These are phyloP conservation scores for Drosophila kanapiae DNA, from an alignment of 1,140 invertebrate species.

Conservation along the genomic window DNA sequence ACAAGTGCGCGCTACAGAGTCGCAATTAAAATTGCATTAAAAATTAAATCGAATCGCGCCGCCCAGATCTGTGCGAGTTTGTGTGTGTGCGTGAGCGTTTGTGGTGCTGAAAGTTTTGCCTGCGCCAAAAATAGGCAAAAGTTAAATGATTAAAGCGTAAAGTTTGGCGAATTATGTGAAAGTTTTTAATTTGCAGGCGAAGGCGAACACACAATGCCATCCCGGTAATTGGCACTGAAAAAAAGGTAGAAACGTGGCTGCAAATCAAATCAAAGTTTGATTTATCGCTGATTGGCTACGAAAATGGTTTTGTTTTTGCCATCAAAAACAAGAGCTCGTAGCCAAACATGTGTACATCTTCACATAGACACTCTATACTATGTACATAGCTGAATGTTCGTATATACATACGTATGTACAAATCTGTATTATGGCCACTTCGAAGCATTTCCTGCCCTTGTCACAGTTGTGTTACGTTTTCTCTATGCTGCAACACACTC, in stretches of 20 bases:
- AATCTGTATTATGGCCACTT: constrained; percentile 26
- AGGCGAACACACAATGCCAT: constrained; percentile 23
- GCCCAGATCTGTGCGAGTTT: constrained; percentile 4
- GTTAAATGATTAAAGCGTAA: constrained; percentile 45
- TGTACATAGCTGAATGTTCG: constrained; percentile 18
- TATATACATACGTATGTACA: constrained; percentile 10
- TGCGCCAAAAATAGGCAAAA: constrained; percentile 52
- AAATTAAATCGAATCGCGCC: constrained; percentile 45
- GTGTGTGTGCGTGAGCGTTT: constrained; percentile 13
- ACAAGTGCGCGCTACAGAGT: constrained; percentile 56
- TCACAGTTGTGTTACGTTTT: constrained; percentile 39
- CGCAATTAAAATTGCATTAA: constrained; percentile 66
- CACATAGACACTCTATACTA: constrained; percentile 23
- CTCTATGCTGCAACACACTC: constrained; percentile 20
- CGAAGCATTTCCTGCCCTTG: constrained; percentile 41
- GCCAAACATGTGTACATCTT: constrained; percentile 29
- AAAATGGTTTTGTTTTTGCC: constrained; percentile 32
- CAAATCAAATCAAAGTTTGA: constrained; percentile 50
- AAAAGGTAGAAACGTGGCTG: constrained; percentile 37
- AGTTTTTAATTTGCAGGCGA: constrained; percentile 35
- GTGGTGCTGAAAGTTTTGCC: constrained; percentile 34
- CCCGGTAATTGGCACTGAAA: constrained; percentile 19
- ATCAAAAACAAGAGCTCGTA: constrained; percentile 29
- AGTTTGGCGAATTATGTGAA: constrained; percentile 47
- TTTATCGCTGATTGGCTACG: constrained; percentile 48